A percentile compares a stretch with the other conserved stretches of the same genome.
These are phyloP conservation scores for Oncorhynchus nerka DNA, from an alignment of 2,113 vertebrate species.

Conservation along the genomic window DNA sequence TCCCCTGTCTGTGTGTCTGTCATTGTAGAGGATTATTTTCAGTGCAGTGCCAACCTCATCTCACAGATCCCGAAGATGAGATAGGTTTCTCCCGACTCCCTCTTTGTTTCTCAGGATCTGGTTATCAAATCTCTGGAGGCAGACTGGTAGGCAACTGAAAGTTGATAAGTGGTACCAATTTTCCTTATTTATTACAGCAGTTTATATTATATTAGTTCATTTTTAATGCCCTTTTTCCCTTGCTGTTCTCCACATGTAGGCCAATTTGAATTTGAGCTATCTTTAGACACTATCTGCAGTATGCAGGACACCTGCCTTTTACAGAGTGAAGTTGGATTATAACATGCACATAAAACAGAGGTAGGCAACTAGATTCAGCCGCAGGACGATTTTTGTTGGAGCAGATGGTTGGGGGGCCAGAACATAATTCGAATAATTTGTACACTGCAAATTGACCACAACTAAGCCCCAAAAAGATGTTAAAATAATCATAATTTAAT, in stretches of 20 bases:
- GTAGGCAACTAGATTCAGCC: not conserved
- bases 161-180: not conserved
- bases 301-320: not conserved
- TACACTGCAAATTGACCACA: no score
- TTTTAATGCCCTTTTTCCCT: no score
- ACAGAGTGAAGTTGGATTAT: conserved; percentile 11
- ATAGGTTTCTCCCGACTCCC: not conserved
- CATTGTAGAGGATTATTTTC: not conserved
- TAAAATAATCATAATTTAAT: no score
- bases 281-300: not conserved
- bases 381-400: no score
- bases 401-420: no score
- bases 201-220: no score
- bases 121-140: conserved; percentile 14
- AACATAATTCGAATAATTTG: no score
- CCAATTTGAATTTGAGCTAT: not conserved
- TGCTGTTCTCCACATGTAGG: no score
- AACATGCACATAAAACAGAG: conserved; percentile 1
- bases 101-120: conserved; percentile 11
- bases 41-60: conserved; percentile 20
- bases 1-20: not conserved
- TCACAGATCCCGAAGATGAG: conserved; percentile 16
- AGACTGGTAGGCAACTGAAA: not conserved
- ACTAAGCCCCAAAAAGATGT: no score
- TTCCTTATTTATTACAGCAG: no score